phyloP scores from a whole-genome alignment of 1,140 invertebrate species.

The Aphis craccivora region DNA sequence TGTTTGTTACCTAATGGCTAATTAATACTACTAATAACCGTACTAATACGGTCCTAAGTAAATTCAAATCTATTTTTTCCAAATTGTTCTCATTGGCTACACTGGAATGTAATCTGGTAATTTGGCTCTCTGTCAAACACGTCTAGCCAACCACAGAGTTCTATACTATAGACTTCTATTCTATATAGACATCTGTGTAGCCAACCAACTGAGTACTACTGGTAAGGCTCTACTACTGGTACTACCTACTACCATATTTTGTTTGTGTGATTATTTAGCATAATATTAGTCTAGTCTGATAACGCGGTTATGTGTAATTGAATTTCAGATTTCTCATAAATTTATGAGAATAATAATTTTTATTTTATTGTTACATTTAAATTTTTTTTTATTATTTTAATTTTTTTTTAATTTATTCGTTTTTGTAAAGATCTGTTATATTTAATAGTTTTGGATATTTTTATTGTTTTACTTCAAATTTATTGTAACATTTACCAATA shows the following conservation, averaged over 20 bases:
- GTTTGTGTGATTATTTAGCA: not conserved
- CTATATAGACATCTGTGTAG: too few species aligned
- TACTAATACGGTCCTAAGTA: too few species aligned
- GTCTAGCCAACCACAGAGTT: not conserved
- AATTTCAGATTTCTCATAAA: not conserved
- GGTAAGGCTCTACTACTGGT: too few species aligned
- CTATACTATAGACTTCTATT: too few species aligned
- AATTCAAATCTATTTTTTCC: not conserved
- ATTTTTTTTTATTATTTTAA: not conserved
- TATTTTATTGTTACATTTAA: not conserved
- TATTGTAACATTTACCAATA: not conserved
- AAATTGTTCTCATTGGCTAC: not conserved
- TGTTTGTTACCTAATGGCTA: too few species aligned
- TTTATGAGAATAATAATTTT: not conserved
- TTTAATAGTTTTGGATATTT: not conserved
- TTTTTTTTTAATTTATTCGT: not conserved
- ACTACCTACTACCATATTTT: not conserved
- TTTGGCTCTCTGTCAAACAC: not conserved
- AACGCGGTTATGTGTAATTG: not conserved
- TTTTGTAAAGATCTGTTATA: not conserved
- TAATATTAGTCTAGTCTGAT: slow-evolving; percentile 19
- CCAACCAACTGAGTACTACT: not conserved
- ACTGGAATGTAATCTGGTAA: not conserved
- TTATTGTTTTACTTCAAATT: not conserved
- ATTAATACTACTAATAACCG: too few species aligned